Base-by-base conservation (phyloP, 2,113 vertebrate species). In the Sceloporus tristichus region DNA sequence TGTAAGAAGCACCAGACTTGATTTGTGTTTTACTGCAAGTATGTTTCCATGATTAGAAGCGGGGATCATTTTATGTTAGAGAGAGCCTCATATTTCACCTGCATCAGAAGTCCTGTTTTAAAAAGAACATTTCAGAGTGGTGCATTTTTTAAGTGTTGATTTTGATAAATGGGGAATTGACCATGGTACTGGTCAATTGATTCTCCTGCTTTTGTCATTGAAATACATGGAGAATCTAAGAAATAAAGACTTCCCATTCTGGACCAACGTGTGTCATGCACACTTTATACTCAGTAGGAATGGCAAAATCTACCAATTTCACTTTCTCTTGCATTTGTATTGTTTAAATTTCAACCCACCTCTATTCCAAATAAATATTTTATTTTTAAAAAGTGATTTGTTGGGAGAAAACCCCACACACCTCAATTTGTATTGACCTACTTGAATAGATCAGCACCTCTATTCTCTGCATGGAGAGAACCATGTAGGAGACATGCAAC, bases 1-100 rank as follows among this genome's bases (percentile, higher is more conserved):
- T 62, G 19, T 82, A 6, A 42, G 89, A 90, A 78, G 79, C 88
- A 79, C 85, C n/a, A 56, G 10, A 5, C 54, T 48, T 77, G 0
- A 38, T 76, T 38, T 68, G 48, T 71, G 0, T 2, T 48, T 80
- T 8, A 59, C 27, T 83, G 2, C 78, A 77, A 83, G 89, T 89
- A 79, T 66, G 59, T 56, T 14, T 19, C 19, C 4, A 42, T 87
- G 38, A 38, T 71, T 66, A 90, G 10, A 84, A 3, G 2, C 70
- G 56, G 75, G 87, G 14, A 8, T 42, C 1, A 56, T 77, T 89
- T 84, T 25, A 8, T 82, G 4, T 66, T 59, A 79, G 87, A n/a
- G 9, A 48, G 83, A 25, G 13, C 14, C n/a, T 66, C 23, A 11
- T 75, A n/a, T 85, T 85, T 75, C 77, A 80, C n/a, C 19, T 81